Base-by-base conservation (phyloP, 2,888 invertebrate species). In the Cheilosia vernalis region DNA sequence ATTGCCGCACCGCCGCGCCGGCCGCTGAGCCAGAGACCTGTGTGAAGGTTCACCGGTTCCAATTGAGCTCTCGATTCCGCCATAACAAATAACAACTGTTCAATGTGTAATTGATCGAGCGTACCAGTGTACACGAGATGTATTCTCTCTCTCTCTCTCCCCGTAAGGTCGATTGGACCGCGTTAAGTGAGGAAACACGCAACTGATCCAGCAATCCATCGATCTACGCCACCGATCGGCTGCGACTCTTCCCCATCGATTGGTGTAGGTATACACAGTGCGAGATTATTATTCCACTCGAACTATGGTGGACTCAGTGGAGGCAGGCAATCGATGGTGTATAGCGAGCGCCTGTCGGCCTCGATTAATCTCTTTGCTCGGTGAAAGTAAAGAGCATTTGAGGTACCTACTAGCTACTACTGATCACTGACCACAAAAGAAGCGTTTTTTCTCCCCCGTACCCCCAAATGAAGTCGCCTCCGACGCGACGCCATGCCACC, bases 381-480 rank as follows among this genome's bases (percentile, higher is more conserved):
- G 85, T 85, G 85, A 85, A 85, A 85, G 85, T 85, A 85, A 85
- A 80, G 76, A 80, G 84, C 81, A 47, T 56, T 80, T 70, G 47
- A 81, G 80, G 72, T 76, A 81, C 47, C 47, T 47, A 47, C 21
- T 21, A 21, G 21, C 21, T 21, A 21, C 81, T 76, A 76, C 70
- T 76, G 80, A 85, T 85, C 80, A 51, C 66, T 85, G 80, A 85
- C 85, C 85, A 81, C 80, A 80, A 76, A 85, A 70, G 76, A 76
- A 81, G 70, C 47, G 74, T 76, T 76, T 80, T 74, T 79, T 79
- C 73, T 44, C 47, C 56, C 51, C 27, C 21, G 58, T 56, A 56
- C 44, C 33, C 47, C 6, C 42, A n/a, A 19, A 1, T 30, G 37
- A 13, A 37, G 37, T 55, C 53, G 33, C 37, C 24, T 44, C 17